Base-by-base conservation (phyloP, 2,113 vertebrate species). In the Dasypus novemcinctus region DNA sequence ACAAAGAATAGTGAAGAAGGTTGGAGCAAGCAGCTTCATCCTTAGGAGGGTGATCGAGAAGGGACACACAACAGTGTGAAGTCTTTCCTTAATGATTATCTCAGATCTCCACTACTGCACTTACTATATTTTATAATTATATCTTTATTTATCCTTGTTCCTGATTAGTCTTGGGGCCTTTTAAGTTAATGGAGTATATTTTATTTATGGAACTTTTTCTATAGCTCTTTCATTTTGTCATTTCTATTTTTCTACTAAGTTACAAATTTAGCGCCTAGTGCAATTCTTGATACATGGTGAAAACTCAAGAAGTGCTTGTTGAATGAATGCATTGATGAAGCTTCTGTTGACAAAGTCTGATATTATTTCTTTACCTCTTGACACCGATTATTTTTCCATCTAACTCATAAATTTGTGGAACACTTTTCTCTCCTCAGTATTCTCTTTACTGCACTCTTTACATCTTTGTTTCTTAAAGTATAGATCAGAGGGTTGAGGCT, bases 401-500 rank as follows among this genome's bases (percentile, higher is more conserved):
- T 49, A 36, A 38, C 7, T 81, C n/a, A n/a, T 18, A 36, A 31
- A 49, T 63, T 76, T 18, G 29, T 8, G 61, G 38, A 81, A 33
- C 36, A 68, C 31, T 75, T 91, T 41, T 59, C 27, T 23, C 25
- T 36, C 4, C 13, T 18, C 3, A 96, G 1, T 49, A 83, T 57
- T 95, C 76, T 95, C 29, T 72, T 93, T 33, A 96, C 10, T 86
- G 94, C 90, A 20, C 7, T 94, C n/a, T 96, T 96, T 33, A 95
- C 90, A 52, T 97, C 91, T 63, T 95, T 97, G 68, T 97, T 97
- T 82, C 89, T 80, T 46, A 96, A 88, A 74, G 91, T 95, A 25
- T 97, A 97, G 54, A 97, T 96, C 27, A 92, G 69, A 71, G 91
- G 96, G 14, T 97, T 97, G n/a, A 96, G 90, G 0, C 78, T 91